Percentiles rank a stretch among this genome's conserved stretches.
Conservation (phyloP, 1,140 invertebrate species). For the Drosophila grimshawi region DNA sequence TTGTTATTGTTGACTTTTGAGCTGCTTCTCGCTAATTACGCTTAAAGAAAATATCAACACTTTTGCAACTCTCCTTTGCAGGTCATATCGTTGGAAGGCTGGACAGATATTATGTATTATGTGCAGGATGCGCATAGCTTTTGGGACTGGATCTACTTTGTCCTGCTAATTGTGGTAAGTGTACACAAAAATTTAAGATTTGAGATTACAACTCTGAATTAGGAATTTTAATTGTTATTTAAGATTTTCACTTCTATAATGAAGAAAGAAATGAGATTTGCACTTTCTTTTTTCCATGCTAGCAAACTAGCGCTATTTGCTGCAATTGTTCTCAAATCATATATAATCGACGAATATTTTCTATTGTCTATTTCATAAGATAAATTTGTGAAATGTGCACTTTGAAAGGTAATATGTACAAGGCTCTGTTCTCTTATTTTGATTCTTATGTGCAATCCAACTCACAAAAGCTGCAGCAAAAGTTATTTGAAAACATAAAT, state of each 20-base stretch:
- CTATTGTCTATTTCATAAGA: too few species aligned
- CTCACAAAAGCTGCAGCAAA: slow-evolving; percentile 28
- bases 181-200: background rate
- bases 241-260: too few species aligned
- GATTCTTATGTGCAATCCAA: background rate
- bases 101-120: slow-evolving; percentile 99
- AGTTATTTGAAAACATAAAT: slow-evolving; percentile 74
- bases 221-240: too few species aligned
- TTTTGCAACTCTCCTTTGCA: slow-evolving; percentile 76
- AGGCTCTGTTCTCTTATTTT: background rate
- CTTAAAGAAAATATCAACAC: background rate
- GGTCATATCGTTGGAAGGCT: slow-evolving; percentile 95
- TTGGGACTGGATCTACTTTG: slow-evolving; percentile 99
- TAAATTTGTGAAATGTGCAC: too few species aligned
- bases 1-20: slow-evolving; percentile 16
- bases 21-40: slow-evolving; percentile 32
- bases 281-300: too few species aligned
- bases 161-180: slow-evolving; percentile 99
- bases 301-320: too few species aligned
- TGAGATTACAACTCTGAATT: too few species aligned
- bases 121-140: slow-evolving; percentile 99
- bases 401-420: background rate
- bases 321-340: too few species aligned
- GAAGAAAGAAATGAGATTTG: too few species aligned
- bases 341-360: too few species aligned